Base-by-base conservation (phyloP, 2,113 vertebrate species). In the Puffinus mauretanicus region DNA sequence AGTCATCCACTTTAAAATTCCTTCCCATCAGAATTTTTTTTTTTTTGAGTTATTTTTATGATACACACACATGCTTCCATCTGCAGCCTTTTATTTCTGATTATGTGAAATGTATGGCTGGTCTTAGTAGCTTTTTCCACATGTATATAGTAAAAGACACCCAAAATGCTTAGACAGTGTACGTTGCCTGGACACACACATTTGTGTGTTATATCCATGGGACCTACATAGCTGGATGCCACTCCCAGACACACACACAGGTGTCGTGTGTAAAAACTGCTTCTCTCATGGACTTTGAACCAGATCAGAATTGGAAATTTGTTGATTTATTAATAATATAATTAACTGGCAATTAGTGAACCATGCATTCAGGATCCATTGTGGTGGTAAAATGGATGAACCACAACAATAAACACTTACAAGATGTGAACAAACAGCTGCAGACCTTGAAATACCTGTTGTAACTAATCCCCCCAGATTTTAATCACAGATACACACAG, bases 1-100 rank as follows among this genome's bases (percentile, higher is more conserved):
- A 97, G 94, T 96, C 78, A 96, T 86, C 42, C 47, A 67, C 61
- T 96, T 90, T 57, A 94, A 88, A 96, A 94, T 77, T 90, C 22
- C 60, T 97, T 97, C 84, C 57, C 26, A 40, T 69, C 42, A 67
- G 64, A 87, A 52, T 69, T 80, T n/a, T 86, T 52, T n/a, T n/a
- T 64, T 92, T 92, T 70, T 78, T 2, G 3, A 86, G 64, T 93
- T 97, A 93, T 95, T 96, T 98, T 96, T 93, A 42, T 88, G 49
- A 77, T 44, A 30, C 82, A 79, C 62, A 46, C 47, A 46, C 29
- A 57, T 1, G 0, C 5, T 94, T 94, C 54, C 73, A 78, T 52
- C 67, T 75, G 40, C 47, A 89, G 32, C 10, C 7, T 46, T 82
- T 85, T 32, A 86, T 64, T 55, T 10, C 29, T 47, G 26, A 40